A percentile compares a stretch with the other conserved stretches of the same genome.
These are phyloP conservation scores for Danaus melanippus DNA, from an alignment of 1,140 invertebrate species.

Conservation along the genomic window DNA sequence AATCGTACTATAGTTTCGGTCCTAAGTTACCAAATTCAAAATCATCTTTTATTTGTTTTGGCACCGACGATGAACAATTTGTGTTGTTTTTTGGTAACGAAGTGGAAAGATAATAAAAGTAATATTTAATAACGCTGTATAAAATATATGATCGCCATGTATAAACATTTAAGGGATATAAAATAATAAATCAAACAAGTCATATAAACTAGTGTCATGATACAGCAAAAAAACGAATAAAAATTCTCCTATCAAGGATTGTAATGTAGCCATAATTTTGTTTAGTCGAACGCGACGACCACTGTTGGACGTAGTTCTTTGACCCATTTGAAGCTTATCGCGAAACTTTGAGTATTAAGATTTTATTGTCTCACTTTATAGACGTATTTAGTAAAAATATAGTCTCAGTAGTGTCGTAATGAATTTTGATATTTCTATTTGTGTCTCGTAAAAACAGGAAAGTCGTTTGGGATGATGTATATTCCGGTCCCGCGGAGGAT, in stretches of 20 bases:
- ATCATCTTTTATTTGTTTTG: no score
- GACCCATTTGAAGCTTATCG: constrained; percentile 31
- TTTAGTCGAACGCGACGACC: constrained; percentile 27
- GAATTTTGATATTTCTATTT: constrained; percentile 15
- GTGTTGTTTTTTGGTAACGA: no score
- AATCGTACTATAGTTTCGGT: no score
- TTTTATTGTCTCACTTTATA: constrained; percentile 43
- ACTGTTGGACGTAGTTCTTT: constrained; percentile 29
- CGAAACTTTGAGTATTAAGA: constrained; percentile 40
- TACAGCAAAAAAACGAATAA: constrained; percentile 21
- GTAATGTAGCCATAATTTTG: constrained; percentile 36
- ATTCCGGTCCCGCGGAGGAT: constrained; percentile 3
- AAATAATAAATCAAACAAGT: constrained; percentile 13
- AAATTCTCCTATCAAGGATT: constrained; percentile 31
- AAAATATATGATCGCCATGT: no score
- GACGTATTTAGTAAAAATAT: constrained; percentile 40
- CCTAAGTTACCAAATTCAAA: no score
- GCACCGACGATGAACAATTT: no score
- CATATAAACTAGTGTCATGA: constrained; percentile 14
- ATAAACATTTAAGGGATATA: no score
- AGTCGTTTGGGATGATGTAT: constrained; percentile 13
- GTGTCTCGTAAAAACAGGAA: constrained; percentile 13
- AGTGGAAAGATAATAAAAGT: no score
- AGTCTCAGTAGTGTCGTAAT: constrained; percentile 22
- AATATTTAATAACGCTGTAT: no score